phyloP scores from a whole-genome alignment of 2,113 vertebrate genomes.

The Ivindomyrus marchei region DNA sequence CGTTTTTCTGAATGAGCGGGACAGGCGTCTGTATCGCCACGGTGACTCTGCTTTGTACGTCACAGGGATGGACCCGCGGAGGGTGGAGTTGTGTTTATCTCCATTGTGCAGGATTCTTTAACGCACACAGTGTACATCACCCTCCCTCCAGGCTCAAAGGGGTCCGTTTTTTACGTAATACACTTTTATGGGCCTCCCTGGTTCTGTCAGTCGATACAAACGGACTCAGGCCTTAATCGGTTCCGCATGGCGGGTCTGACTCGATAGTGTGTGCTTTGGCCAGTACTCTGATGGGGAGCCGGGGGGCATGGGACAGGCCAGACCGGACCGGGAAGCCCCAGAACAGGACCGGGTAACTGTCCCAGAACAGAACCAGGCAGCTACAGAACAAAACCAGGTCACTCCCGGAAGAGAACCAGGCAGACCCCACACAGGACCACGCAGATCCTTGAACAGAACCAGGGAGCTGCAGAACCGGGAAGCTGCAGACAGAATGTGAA shows the following conservation, averaged over 20 bases:
- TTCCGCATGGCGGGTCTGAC: constrained; percentile 31
- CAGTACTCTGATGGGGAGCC: constrained; percentile 27
- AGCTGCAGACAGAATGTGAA: neutral
- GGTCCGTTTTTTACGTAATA: constrained; percentile 31
- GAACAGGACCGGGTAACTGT: neutral
- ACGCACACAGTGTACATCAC: neutral
- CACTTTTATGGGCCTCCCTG: constrained; percentile 47
- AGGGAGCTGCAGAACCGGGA: neutral
- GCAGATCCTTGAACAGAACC: neutral
- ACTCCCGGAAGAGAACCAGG: neutral
- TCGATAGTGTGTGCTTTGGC: constrained; percentile 73
- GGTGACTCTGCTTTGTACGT: neutral
- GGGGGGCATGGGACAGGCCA: neutral
- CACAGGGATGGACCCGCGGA: neutral
- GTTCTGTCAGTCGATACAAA: constrained; percentile 65
- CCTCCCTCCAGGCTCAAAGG: constrained; percentile 61
- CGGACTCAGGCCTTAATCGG: constrained; percentile 59
- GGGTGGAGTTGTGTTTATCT: neutral
- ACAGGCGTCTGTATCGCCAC: neutral
- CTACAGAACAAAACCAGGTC: neutral
- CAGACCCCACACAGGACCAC: neutral
- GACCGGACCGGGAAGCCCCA: neutral
- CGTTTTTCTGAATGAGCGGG: neutral
- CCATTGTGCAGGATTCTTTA: neutral
- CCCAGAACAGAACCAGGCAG: neutral